Evolutionary conservation across 2,113 vertebrate species (phyloP).

Genomic region (Arvicanthis niloticus): DNA sequence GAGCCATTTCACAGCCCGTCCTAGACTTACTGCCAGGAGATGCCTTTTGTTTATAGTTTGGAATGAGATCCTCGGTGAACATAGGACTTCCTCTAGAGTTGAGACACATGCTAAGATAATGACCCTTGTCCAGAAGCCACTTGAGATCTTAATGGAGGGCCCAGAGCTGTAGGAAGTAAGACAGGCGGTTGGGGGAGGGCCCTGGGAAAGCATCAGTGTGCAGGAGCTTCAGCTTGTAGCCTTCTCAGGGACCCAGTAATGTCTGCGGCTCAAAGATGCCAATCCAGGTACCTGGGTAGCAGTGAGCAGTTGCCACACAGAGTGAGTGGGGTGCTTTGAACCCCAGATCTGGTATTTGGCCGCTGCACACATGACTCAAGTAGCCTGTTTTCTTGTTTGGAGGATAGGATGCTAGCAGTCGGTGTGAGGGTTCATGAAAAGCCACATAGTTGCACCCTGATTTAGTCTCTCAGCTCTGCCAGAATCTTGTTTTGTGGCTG

Average conservation of each 20-base stretch:
- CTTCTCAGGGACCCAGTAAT: background rate
- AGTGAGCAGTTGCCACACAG: background rate
- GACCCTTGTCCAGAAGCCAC: background rate
- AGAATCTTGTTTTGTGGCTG: accelerated
- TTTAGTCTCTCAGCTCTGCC: background rate
- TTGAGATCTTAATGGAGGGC: accelerated
- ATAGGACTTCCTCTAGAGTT: background rate
- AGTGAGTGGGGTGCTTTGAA: background rate
- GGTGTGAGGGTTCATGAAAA: background rate
- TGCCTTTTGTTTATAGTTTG: background rate
- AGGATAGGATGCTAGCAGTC: background rate
- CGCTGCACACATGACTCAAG: background rate
- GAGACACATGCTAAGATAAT: background rate
- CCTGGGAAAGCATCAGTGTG: background rate
- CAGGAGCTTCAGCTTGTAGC: background rate
- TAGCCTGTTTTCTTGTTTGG: background rate
- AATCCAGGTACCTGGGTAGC: background rate
- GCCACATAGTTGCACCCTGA: background rate
- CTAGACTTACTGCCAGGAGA: background rate
- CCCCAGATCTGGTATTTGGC: background rate
- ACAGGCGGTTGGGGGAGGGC: conserved; percentile 5
- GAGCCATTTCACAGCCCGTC: background rate
- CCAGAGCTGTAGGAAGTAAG: background rate
- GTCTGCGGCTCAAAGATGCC: background rate
- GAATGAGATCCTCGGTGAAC: background rate